Percentiles rank a stretch among this genome's conserved stretches.
phyloP scores from a whole-genome alignment of 1,140 invertebrate genomes.

The Drosophila yakuba region DNA sequence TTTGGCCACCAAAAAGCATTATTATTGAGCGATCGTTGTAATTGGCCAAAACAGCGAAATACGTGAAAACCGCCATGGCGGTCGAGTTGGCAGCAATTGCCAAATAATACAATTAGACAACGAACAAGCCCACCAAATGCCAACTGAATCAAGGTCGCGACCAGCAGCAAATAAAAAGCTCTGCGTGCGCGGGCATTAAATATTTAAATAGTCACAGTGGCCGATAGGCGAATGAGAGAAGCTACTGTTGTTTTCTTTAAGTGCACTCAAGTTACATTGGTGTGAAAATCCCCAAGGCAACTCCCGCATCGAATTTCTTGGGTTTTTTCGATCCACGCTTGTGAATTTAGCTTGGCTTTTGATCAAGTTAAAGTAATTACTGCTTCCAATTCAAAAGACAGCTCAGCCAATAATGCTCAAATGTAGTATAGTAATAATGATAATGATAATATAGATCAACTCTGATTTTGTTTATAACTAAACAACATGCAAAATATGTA shows the following conservation, averaged over 20 bases:
- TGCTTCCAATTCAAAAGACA: constrained; percentile 20
- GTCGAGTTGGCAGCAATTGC: constrained; percentile 63
- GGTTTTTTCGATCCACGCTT: constrained; percentile 4
- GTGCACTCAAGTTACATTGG: constrained; percentile 7
- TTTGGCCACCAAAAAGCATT: constrained; percentile 30
- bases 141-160: constrained; percentile 52
- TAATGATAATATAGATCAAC: too few relatives aligned
- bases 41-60: constrained; percentile 47
- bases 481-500: not conserved
- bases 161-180: constrained; percentile 32
- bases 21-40: constrained; percentile 41
- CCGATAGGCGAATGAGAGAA: constrained; percentile 22
- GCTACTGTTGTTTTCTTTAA: constrained; percentile 22
- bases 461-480: too few relatives aligned
- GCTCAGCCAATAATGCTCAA: not conserved
- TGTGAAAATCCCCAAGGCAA: constrained; percentile 29
- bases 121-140: constrained; percentile 43
- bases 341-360: not conserved
- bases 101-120: constrained; percentile 71
- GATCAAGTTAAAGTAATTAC: constrained; percentile 3
- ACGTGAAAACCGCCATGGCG: constrained; percentile 44
- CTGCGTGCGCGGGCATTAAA: constrained; percentile 18
- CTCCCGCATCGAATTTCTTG: constrained; percentile 17
- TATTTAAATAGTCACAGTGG: constrained; percentile 20
- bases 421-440: too few relatives aligned